phyloP scores from a whole-genome alignment of 2,888 invertebrate genomes.

The Disparrhopalites patrizii region DNA sequence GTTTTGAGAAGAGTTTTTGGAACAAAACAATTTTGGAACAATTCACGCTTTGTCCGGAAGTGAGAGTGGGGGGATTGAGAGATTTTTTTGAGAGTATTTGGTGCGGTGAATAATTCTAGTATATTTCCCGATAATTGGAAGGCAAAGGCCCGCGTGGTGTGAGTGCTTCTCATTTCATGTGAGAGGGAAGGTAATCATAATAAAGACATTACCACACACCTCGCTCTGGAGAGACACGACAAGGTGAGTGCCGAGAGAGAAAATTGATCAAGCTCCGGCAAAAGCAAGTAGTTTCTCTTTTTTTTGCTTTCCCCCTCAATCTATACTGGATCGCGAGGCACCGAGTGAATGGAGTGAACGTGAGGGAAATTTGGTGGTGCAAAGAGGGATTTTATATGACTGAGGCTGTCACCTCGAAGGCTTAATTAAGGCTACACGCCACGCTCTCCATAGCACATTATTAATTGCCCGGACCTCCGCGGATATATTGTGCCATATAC shows the following conservation, averaged over 20 bases:
- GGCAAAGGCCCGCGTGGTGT: neutral
- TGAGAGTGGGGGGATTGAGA: neutral
- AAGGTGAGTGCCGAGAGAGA: neutral
- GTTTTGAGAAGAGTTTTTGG: too few species aligned
- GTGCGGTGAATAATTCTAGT: neutral
- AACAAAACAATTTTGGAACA: too few species aligned
- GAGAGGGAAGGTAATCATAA: too few species aligned
- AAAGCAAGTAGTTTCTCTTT: too few species aligned
- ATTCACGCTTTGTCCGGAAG: too few species aligned
- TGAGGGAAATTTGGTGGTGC: too few species aligned
- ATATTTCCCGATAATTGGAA: neutral
- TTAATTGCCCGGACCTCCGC: constrained; percentile 3
- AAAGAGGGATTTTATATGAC: constrained; percentile 14
- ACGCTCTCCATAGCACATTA: constrained; percentile 16
- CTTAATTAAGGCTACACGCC: constrained; percentile 18
- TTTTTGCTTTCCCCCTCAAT: neutral
- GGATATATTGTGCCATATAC: neutral
- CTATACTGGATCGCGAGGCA: neutral
- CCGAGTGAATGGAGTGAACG: neutral
- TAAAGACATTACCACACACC: too few species aligned
- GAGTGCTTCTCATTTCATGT: too few species aligned
- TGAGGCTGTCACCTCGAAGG: constrained; percentile 12
- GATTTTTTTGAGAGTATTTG: neutral
- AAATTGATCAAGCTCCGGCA: too few species aligned
- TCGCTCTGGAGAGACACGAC: too few species aligned